Percentiles rank a stretch among this genome's conserved stretches.
phyloP scores from a whole-genome alignment of 2,797 vertebrate genomes.

The Anguilla pacifica region DNA sequence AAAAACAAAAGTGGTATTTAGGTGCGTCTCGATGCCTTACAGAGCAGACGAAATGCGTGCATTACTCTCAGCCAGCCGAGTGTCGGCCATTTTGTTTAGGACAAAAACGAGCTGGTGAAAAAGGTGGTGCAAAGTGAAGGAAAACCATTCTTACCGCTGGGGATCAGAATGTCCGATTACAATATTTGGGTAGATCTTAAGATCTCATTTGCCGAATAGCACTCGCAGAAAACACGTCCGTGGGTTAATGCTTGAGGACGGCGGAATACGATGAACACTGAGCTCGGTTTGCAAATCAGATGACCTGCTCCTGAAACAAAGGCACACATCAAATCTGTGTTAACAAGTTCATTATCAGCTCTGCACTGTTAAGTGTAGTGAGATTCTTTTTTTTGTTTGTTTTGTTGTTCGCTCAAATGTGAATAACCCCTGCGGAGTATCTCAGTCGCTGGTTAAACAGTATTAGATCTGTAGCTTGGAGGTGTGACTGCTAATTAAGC shows the following conservation, averaged over 20 bases:
- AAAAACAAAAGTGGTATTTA: background rate
- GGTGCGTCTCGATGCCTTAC: slow-evolving; percentile 4
- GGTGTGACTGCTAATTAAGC: slow-evolving; percentile 35
- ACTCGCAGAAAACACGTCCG: background rate
- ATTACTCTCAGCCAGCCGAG: background rate
- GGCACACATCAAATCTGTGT: background rate
- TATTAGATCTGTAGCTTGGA: slow-evolving; percentile 25
- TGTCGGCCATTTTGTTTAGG: background rate
- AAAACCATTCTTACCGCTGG: background rate
- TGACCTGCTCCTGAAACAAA: background rate
- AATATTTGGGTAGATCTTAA: background rate
- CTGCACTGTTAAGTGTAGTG: background rate
- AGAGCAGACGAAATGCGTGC: background rate
- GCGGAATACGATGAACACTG: background rate
- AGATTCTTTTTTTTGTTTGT: background rate
- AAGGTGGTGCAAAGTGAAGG: background rate
- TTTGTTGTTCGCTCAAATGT: background rate
- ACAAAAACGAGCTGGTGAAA: background rate
- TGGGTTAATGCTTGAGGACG: background rate
- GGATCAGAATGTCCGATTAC: background rate
- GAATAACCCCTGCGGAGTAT: background rate
- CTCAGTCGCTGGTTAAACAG: background rate
- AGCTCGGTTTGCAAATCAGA: background rate
- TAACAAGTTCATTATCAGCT: background rate
- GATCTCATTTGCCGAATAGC: background rate